Percentiles rank a stretch among this genome's conserved stretches.
phyloP scores from a whole-genome alignment of 2,113 vertebrate species.

The Channa argus region DNA sequence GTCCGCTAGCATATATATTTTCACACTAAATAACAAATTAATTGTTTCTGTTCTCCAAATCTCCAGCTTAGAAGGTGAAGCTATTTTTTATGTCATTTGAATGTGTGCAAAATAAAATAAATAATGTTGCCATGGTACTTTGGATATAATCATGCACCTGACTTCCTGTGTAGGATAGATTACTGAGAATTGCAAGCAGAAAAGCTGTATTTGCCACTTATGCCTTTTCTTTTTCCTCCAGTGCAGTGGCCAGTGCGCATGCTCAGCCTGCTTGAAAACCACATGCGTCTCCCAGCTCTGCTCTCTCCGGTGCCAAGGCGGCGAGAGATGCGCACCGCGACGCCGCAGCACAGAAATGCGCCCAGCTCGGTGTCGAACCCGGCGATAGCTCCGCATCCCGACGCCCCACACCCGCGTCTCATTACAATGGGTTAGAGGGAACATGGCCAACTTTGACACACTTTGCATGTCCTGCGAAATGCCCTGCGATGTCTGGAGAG shows the following conservation, averaged over 20 bases:
- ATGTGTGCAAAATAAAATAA: neutral
- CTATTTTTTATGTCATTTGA: no score
- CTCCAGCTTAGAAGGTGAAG: no score
- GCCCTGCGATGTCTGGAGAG: constrained; percentile 43
- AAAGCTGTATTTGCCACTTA: no score
- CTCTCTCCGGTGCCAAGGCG: constrained; percentile 13
- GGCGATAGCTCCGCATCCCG: constrained; percentile 23
- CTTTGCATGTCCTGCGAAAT: constrained; percentile 49
- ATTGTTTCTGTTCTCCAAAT: no score
- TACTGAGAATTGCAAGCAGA: no score
- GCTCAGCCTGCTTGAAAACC: constrained; percentile 59
- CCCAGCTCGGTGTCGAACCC: constrained; percentile 23
- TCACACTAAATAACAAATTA: no score
- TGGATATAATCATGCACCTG: neutral
- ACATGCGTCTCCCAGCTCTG: constrained; percentile 60
- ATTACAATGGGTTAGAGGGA: constrained; percentile 54
- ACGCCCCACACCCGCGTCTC: constrained; percentile 10
- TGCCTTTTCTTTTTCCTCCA: neutral
- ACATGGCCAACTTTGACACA: constrained; percentile 68
- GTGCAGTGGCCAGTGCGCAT: constrained; percentile 58
- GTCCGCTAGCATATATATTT: no score
- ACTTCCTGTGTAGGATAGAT: neutral
- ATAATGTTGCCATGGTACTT: neutral
- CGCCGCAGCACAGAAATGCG: constrained; percentile 61
- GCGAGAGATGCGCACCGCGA: neutral